Evolutionary conservation across 2,797 vertebrate species (phyloP), one percentile per base, ranked within the genome.

Genomic region (Rousettus madagascariensis): DNA sequence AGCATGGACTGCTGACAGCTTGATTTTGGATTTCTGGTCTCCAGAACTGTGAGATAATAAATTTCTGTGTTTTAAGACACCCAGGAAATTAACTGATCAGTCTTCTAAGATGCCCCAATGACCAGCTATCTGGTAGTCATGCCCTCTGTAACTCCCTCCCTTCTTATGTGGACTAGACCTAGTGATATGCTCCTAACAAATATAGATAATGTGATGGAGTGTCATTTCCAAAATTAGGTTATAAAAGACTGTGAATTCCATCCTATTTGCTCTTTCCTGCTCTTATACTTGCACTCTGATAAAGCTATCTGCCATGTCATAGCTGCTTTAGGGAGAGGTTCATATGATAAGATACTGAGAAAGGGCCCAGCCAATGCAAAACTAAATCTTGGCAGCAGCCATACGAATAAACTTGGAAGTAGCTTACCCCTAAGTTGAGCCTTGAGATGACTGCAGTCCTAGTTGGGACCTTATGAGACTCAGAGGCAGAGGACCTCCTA

Each of bases 371-470:
- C 13, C 63, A 24, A 15, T 22, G 36, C 24, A 16, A 11, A 68
- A 24, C 3, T 4, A 55, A 82, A 68, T 72, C 17, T 28, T 72
- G 2, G 13, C 49, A 53, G 24, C 2, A 28, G 17, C 12, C 30
- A 30, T 4, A 0, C 22, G 24, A 36, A 8, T 49, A 36, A 28
- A 22, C 71, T 57, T 51, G 30, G 57, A 89, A 61, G 49, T 38
- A n/a, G 19, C 53, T 11, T 4, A 0, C 5, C 36, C 19, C 1
- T 3, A 43, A 0, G 11, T 1, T 30, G 49, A 57, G 3, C 26
- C 53, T 55, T n/a, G 22, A 85, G 22, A n/a, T 28, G 24, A 53
- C 19, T 2, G 16, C 55, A 19, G 30, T 33, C 12, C 19, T 33
- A 61, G 38, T 33, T 22, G 7, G 12, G 24, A 28, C 43, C 49